A percentile compares a stretch with the other conserved stretches of the same genome.
These are phyloP conservation scores for Labrus mixtus DNA, from an alignment of 2,113 vertebrate genomes.

Conservation along the genomic window DNA sequence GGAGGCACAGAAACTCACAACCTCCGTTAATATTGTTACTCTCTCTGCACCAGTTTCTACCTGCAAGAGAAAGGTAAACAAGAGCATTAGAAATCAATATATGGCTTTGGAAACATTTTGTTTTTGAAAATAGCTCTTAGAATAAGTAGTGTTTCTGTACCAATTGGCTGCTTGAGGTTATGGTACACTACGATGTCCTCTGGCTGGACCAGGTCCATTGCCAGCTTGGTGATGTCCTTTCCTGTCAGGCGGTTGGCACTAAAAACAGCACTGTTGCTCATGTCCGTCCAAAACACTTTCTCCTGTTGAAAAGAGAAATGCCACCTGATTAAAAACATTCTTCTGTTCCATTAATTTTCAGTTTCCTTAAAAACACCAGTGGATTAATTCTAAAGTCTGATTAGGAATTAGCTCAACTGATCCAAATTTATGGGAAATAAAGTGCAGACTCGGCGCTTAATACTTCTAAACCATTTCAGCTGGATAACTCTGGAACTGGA, in stretches of 20 bases:
- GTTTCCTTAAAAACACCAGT: neutral
- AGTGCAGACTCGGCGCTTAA: neutral
- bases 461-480: neutral
- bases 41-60: constrained; percentile 86
- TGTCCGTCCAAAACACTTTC: constrained; percentile 91
- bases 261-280: constrained; percentile 80
- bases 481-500: neutral
- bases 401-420: constrained; percentile 4
- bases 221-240: constrained; percentile 79
- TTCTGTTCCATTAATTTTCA: neutral
- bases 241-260: constrained; percentile 90
- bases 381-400: neutral
- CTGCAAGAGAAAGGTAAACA: constrained; percentile 62
- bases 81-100: neutral
- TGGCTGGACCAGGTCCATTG: constrained; percentile 78
- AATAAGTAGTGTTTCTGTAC: constrained; percentile 65
- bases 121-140: neutral
- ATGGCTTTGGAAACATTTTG: rapidly evolving
- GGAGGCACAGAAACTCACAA: constrained; percentile 91
- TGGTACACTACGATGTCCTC: constrained; percentile 89
- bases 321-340: neutral
- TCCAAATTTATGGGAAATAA: neutral
- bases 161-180: constrained; percentile 85
- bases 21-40: constrained; percentile 80
- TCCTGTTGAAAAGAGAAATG: constrained; percentile 79